These are phyloP conservation scores for Lanius collurio DNA, from an alignment of 2,113 vertebrate genomes.

Conservation along the genomic window DNA sequence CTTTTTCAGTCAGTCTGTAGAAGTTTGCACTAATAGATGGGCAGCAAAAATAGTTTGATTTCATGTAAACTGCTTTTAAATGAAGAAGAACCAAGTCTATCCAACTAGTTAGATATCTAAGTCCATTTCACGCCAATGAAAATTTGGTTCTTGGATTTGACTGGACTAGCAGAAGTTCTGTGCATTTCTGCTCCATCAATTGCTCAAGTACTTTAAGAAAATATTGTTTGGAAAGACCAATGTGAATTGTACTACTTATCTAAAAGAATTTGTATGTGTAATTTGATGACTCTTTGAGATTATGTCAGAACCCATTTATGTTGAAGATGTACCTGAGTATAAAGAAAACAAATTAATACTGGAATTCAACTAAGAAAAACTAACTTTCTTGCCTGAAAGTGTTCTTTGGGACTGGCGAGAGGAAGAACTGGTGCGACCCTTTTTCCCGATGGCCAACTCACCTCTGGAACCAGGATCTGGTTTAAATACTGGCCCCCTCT, in stretches of 20 bases:
- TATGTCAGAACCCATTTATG: neutral
- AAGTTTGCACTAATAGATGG: neutral
- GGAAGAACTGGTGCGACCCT: neutral
- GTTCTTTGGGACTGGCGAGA: neutral
- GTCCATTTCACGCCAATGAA: neutral
- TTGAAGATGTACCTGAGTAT: neutral
- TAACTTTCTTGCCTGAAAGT: neutral
- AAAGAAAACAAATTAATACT: neutral
- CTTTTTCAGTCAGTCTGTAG: neutral
- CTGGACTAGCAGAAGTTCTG: neutral
- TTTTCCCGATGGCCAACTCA: neutral
- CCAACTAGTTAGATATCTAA: neutral
- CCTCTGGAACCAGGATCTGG: neutral
- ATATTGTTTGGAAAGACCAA: neutral
- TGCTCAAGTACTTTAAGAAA: neutral
- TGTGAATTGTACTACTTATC: neutral
- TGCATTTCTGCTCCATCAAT: neutral
- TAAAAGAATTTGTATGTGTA: neutral
- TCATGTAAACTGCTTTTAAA: neutral
- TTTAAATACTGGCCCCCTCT: slow-evolving; percentile 56
- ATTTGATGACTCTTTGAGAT: neutral
- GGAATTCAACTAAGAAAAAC: neutral
- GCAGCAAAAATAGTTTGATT: neutral
- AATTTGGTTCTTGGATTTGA: neutral
- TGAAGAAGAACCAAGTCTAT: neutral